Evolutionary conservation across 2,113 vertebrate species (phyloP), one percentile per base, ranked within the genome.

Genomic region (Panurus biarmicus): DNA sequence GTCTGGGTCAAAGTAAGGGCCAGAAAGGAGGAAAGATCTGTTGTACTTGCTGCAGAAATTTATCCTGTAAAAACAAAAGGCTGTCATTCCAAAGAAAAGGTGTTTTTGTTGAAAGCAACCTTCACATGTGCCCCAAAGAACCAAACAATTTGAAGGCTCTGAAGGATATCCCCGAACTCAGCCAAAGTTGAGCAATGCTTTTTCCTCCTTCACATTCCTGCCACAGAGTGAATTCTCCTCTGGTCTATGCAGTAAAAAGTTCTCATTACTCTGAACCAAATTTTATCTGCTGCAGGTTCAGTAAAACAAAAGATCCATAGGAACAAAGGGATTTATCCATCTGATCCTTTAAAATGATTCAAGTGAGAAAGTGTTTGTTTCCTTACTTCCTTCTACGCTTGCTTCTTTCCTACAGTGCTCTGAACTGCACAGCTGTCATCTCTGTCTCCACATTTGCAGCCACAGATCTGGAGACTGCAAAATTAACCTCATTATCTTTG

Each of bases 221-320:
- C 4, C 2, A 0, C 3, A n/a, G 4, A 29, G 18, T 1, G 3
- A 87, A 28, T 22, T 48, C 6, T 48, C 20, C 23, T 18, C 7
- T 64, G 15, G 47, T 70, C 14, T 70, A 19, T 10, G 36, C 83
- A 42, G 50, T 24, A 47, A 78, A 82, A 75, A 10, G 3, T 4
- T 45, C 6, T 75, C 11, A 51, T 42, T 28, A 19, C 28, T 76
- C 40, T 87, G 35, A 93, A 62, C 1, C 0, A 60, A 47, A 42
- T 33, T 42, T 35, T 15, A 28, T 15, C 21, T 12, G 7, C 12
- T 62, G 26, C 11, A 45, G 12, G 12, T 31, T 72, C 24, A 33
- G 2, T 69, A 19, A 2, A 35, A 71, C 62, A 40, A 3, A 26
- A 54, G 26, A 28, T 8, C 6, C 33, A 7, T 19, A 17, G 29